Evolutionary conservation across 2,113 vertebrate species (phyloP).

Genomic region (Nothoprocta perdicaria): DNA sequence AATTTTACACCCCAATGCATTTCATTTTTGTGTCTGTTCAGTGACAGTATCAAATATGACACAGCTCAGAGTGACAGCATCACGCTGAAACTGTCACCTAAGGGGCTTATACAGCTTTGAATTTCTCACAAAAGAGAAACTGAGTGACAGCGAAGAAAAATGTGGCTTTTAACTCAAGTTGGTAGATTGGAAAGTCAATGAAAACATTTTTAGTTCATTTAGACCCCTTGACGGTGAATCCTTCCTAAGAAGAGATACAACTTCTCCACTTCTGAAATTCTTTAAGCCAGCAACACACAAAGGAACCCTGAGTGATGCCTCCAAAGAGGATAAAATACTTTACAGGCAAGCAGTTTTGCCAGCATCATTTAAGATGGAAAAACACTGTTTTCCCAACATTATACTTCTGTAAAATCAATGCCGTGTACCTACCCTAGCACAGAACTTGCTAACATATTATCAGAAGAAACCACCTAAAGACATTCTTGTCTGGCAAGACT

Average conservation of each 20-base stretch:
- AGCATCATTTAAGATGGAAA: not conserved
- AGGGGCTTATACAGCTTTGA: conserved; percentile 56
- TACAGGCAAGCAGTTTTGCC: not conserved
- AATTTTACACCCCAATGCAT: conserved; percentile 55
- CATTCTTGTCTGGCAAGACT: not conserved
- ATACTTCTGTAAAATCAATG: not conserved
- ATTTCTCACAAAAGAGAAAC: conserved; percentile 69
- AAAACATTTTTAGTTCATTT: conserved; percentile 60
- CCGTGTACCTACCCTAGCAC: not conserved
- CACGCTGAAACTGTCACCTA: conserved; percentile 63
- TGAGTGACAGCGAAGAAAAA: conserved; percentile 68
- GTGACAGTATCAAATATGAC: conserved; percentile 57
- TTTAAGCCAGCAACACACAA: not conserved
- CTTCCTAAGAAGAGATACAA: not conserved
- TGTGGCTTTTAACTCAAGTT: conserved; percentile 67
- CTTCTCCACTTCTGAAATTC: not conserved
- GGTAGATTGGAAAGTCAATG: conserved; percentile 67
- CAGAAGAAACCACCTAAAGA: not conserved
- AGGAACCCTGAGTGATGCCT: not conserved
- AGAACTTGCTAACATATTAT: not conserved
- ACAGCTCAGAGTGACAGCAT: conserved; percentile 45
- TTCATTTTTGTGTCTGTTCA: conserved; percentile 54
- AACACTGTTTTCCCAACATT: not conserved
- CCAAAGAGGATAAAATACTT: not conserved
- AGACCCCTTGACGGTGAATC: not conserved